Base-by-base conservation (phyloP, 2,113 vertebrate genomes). In the Xiphophorus hellerii region DNA sequence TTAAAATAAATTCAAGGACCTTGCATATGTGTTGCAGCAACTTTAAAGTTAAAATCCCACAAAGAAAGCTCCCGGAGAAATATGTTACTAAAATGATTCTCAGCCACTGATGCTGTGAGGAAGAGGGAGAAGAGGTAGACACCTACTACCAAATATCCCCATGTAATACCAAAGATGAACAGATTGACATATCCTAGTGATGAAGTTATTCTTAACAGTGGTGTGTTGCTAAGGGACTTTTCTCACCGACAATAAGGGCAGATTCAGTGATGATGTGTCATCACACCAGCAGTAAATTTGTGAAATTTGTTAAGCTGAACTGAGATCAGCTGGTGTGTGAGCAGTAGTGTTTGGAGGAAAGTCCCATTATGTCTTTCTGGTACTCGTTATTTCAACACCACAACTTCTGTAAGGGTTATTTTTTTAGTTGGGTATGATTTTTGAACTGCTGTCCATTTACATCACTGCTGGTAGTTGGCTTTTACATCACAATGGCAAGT, bases 111-210 rank as follows among this genome's bases (percentile, higher is more conserved):
- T 69, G 25, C 61, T 1, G 28, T 5, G 27, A 28, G 83, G 37
- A 29, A 61, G 48, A 66, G 75, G 35, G 35, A 62, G 33, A 62
- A 28, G n/a, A 20, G 28, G 3, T 33, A 15, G 71, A 51, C 48
- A 22, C 39, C 7, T 11, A 9, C 51, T 11, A 3, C 10, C 25
- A 17, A 58, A 25, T 58, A 25, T n/a, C 25, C 25, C 44, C 25
- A n/a, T 10, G 51, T 2, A 58, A 58, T 58, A 58, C 51, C 25
- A 81, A 80, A 33, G 35, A 73, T 78, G 37, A 27, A 33, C 69
- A 42, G 62, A 83, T 72, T 87, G 81, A 8, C 71, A 81, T 73
- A 77, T 74, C 87, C 82, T 42, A 69, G 69, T 76, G 83, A 73
- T 82, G 73, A 86, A 88, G 78, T 84, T 0, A 3, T 69, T 82